These are phyloP conservation scores for Dolichoris vasculosae DNA, from an alignment of 1,140 invertebrate species.

Conservation along the genomic window DNA sequence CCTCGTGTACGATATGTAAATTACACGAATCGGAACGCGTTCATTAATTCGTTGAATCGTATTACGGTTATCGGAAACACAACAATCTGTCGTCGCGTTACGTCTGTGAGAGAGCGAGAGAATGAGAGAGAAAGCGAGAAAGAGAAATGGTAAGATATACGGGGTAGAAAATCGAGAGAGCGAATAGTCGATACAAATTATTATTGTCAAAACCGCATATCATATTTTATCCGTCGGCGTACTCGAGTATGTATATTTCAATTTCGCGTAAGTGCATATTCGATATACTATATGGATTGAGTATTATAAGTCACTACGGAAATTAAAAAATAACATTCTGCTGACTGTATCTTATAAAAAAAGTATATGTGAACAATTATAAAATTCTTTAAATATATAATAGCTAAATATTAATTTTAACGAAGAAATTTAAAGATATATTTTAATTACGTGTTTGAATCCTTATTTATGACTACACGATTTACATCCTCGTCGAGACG, in stretches of 20 bases:
- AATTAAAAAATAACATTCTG: background rate
- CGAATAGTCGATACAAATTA: conserved; percentile 24
- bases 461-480: background rate
- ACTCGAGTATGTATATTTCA: conserved; percentile 2
- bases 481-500: background rate
- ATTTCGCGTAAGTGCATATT: conserved; percentile 18
- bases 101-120: background rate
- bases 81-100: background rate
- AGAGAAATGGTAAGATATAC: background rate
- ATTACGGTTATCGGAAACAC: conserved; percentile 28
- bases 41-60: conserved; percentile 22
- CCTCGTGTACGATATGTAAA: conserved; percentile 14
- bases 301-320: background rate
- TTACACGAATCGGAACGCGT: background rate
- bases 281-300: background rate
- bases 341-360: background rate
- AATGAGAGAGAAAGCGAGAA: background rate
- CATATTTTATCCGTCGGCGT: background rate
- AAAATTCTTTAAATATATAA: background rate
- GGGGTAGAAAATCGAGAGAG: background rate
- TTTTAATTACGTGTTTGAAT: background rate
- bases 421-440: background rate
- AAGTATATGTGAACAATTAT: background rate
- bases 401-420: background rate
- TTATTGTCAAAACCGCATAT: conserved; percentile 15